These are phyloP conservation scores for Lasioglossum baleicum DNA, from an alignment of 1,140 invertebrate genomes.

Conservation along the genomic window DNA sequence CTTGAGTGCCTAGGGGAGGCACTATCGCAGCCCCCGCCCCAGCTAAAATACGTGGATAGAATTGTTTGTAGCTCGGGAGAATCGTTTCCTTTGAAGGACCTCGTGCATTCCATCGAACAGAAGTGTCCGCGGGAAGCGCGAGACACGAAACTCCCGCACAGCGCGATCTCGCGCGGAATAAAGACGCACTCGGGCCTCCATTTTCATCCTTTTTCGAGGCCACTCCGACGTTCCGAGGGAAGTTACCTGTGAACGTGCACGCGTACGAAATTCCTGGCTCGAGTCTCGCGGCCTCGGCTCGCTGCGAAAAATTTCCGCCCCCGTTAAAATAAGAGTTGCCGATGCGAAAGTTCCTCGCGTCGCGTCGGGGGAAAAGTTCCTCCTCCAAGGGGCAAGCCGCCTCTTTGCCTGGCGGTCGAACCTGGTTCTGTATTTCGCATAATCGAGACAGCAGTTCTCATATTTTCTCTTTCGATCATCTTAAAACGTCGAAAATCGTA, in stretches of 20 bases:
- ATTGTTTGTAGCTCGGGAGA: too few species aligned
- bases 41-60: too few species aligned
- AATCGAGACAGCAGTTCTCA: conserved; percentile 25
- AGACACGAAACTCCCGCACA: too few species aligned
- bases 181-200: neutral
- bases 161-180: neutral
- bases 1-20: too few species aligned
- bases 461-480: too few species aligned
- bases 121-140: neutral
- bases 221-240: conserved; percentile 15
- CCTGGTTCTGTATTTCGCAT: conserved; percentile 17
- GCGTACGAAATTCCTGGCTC: conserved; percentile 26
- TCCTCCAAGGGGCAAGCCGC: neutral
- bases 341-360: conserved; percentile 21
- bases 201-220: neutral
- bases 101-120: neutral
- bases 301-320: conserved; percentile 27
- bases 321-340: conserved; percentile 45
- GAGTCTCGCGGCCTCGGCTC: neutral
- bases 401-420: neutral
- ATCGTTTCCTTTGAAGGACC: too few species aligned
- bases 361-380: conserved; percentile 8
- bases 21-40: too few species aligned
- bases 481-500: too few species aligned
- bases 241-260: conserved; percentile 14